Base-by-base conservation (phyloP, 2,113 vertebrate genomes). In the Ammodytes marinus region DNA sequence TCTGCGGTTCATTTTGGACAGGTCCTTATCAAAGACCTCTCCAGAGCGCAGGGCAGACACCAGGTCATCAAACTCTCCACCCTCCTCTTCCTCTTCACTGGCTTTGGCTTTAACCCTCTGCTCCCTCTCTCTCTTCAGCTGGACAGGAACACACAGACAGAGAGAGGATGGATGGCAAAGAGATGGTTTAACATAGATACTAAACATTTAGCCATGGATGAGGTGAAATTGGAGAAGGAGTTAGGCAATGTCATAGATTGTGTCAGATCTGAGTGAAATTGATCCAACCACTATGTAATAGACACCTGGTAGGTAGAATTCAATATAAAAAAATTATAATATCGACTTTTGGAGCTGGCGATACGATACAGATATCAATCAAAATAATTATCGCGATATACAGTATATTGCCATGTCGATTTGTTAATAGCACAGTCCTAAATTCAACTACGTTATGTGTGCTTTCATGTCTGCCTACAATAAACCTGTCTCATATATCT, bases 1-100 rank as follows among this genome's bases (percentile, higher is more conserved):
- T 8, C 63, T 72, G 0, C 75, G 81, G 35, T 73, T 87, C 80
- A 86, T 84, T 53, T 76, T 84, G 75, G 85, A 83, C 58, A 80
- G 4, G 8, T 87, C 77, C 49, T 72, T 82, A 3, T 92, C 79
- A 3, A 92, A 92, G 61, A 91, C 74, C 13, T 91, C 86, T 45
- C 86, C 91, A 2, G 91, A 90, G 46, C 85, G 86, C 69, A 92
- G 83, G 2, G 91, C 89, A 0, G 89, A 91, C 54, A 92, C 91
- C 77, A 92, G 4, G 83, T 91, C 91, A 8, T 92, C 91, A 2
- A 92, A 92, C 59, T 91, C 86, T 0, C 90, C 86, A 0, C 71
- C 49, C 19, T 79, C 80, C 12, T 87, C 82, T 35, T 27, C 27
- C 27, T 69, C 75, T 57, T 55, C 71, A 2, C 68, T 40, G 0